Base-by-base conservation (phyloP, 2,888 invertebrate genomes). In the Acanthococcus lagerstroemiae region DNA sequence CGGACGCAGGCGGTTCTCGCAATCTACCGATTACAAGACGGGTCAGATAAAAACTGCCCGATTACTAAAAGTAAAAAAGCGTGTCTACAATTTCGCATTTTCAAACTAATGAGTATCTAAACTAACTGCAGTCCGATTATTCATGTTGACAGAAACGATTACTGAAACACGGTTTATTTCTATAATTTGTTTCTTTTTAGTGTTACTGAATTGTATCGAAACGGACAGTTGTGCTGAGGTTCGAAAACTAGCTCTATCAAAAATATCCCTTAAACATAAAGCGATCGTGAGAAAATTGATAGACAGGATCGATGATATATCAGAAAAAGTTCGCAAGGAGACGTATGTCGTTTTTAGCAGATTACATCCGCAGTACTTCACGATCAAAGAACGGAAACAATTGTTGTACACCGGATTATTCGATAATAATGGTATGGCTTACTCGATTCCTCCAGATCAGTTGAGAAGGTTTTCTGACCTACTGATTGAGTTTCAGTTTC, bases 1-100 rank as follows among this genome's bases (percentile, higher is more conserved):
- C 81, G 93, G 21, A 84, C 85, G 37, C 86, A 91, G 71, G 92
- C 92, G 0, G 85, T 90, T 0, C 76, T 83, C 26, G 88, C 90
- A 0, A 77, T 94, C 46, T 84, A 86, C 65, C 80, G 92, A 4
- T 78, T 94, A 1, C 94, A 94, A 75, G 85, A 89, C 72, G 90
- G 91, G 0, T 78, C 78, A 55, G 84, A 89, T 72, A 81, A 81
- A 0, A 81, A 86, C 30, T 92, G 93, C 74, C 83, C 82, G 1
- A 85, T 93, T 1, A 84, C 90, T 1, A 81, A 83, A 70, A 76
- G 78, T n/a, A n/a, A n/a, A n/a, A n/a, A n/a, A n/a, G n/a, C n/a
- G n/a, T n/a, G n/a, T n/a, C n/a, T n/a, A n/a, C n/a, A n/a, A n/a
- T n/a, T n/a, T n/a, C n/a, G n/a, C 37, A 37, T 12, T 48, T 48